Base-by-base conservation (phyloP, 2,797 vertebrate species). In the Enteromius mattozi region DNA sequence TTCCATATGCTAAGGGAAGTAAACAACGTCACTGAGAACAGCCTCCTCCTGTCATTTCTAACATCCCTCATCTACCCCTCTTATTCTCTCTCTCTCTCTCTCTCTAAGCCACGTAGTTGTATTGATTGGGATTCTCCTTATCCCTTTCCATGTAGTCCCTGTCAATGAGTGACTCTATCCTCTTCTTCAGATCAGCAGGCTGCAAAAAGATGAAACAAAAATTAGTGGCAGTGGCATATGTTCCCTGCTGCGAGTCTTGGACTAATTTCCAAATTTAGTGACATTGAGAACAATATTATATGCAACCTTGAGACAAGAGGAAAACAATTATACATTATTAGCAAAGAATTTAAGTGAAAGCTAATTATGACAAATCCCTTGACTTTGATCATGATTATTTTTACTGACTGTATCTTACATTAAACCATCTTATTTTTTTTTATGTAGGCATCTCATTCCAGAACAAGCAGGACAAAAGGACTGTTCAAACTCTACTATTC, bases 111-210 rank as follows among this genome's bases (percentile, higher is more conserved):
- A 99, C 98, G 84, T 99, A 99, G 94, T 99, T 99, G 95, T 99
- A 99, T 91, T 99, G 98, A 93, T 99, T 99, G 14, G 98, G 94
- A 89, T 98, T 99, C 92, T 99, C 98, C 94, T 99, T 99, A 95
- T 99, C 98, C 91, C 98, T 96, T 94, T 99, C 98, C 98, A 99
- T 99, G 94, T 99, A 99, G 95, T 99, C 98, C 90, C 98, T 96
- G 95, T 99, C 98, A 94, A 99, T 99, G 91, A 99, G 96, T 86
- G 98, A 99, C 96, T 99, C 98, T 97, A 99, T 99, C 96, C 98
- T 99, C 95, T 99, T 99, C 96, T 99, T 99, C 91, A 99, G 94
- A 94, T 99, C 98, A 95, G 98, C 98, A 94, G 98, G 98, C 98
- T 99, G 92, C 19, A 85, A 81, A 42, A 6, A 81, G 33, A 88